Percentiles rank a stretch among this genome's conserved stretches.
These are phyloP conservation scores for Cataglyphis livida DNA, from an alignment of 2,888 invertebrate species.

Conservation along the genomic window DNA sequence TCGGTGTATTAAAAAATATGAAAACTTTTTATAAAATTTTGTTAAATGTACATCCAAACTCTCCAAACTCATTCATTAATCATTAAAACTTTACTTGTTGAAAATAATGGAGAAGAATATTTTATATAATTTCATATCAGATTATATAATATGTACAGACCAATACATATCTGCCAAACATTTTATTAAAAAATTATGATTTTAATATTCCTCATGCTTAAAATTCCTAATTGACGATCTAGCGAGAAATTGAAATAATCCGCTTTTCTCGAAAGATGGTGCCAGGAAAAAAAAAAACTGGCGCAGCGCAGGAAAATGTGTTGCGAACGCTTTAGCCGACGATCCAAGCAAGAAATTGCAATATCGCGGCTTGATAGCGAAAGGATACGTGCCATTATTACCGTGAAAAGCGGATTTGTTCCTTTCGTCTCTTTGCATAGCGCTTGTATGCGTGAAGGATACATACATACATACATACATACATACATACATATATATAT, in stretches of 20 bases:
- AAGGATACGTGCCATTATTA: slow-evolving; percentile 56
- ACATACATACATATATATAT: too few relatives aligned
- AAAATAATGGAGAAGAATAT: not conserved
- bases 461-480: too few relatives aligned
- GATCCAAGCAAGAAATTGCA: slow-evolving; percentile 56
- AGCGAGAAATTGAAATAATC: slow-evolving; percentile 22
- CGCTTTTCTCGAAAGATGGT: not conserved
- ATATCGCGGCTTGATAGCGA: slow-evolving; percentile 56
- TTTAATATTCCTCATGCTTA: not conserved
- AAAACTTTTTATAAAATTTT: not conserved
- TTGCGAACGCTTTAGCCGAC: slow-evolving; percentile 48
- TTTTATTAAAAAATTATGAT: slow-evolving; percentile 15
- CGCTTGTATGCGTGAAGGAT: slow-evolving; percentile 1
- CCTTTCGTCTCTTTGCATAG: slow-evolving; percentile 37
- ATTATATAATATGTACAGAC: not conserved
- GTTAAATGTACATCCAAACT: not conserved
- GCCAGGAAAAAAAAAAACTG: not conserved
- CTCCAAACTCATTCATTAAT: not conserved
- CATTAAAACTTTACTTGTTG: not conserved
- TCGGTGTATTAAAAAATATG: not conserved
- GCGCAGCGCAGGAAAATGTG: slow-evolving; percentile 39
- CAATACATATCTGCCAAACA: not conserved
- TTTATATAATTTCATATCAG: not conserved
- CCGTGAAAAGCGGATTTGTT: slow-evolving; percentile 56
- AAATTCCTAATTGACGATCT: not conserved